Percentiles rank a stretch among this genome's conserved stretches.
These are phyloP conservation scores for Conus ventricosus DNA, from an alignment of 1,140 invertebrate species.

Conservation along the genomic window DNA sequence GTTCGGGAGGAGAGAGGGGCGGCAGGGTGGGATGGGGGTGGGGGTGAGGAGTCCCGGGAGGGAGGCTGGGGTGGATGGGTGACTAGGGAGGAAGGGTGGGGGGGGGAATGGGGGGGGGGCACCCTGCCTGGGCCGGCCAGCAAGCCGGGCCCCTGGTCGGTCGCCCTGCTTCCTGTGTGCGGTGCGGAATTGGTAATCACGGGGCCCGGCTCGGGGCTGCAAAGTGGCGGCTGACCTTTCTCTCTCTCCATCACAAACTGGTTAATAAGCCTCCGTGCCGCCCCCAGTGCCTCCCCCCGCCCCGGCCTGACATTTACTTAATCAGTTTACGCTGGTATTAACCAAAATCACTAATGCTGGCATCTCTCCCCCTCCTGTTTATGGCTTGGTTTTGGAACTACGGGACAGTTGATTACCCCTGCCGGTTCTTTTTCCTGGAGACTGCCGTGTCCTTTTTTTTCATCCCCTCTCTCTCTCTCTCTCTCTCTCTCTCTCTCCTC, in stretches of 20 bases:
- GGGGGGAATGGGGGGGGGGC: too few relatives aligned
- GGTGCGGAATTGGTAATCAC: slow-evolving; percentile 39
- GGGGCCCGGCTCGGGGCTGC: slow-evolving; percentile 13
- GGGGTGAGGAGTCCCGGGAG: too few relatives aligned
- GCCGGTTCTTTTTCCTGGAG: background rate
- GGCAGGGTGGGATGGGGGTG: too few relatives aligned
- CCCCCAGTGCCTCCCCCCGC: slow-evolving; percentile 18
- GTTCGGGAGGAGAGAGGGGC: too few relatives aligned
- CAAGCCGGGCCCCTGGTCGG: background rate
- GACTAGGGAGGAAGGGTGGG: too few relatives aligned
- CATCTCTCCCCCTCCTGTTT: background rate
- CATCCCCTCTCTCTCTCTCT: background rate
- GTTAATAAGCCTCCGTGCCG: slow-evolving; percentile 36
- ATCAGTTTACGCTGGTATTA: slow-evolving; percentile 42
- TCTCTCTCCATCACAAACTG: slow-evolving; percentile 42
- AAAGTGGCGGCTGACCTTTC: slow-evolving; percentile 38
- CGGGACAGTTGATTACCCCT: slow-evolving; percentile 19
- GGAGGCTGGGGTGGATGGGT: too few relatives aligned
- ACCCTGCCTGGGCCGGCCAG: background rate
- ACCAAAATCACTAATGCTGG: slow-evolving; percentile 34
- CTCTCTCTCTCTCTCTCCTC: background rate
- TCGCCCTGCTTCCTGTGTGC: slow-evolving; percentile 15
- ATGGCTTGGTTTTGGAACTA: slow-evolving; percentile 11
- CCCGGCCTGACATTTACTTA: slow-evolving; percentile 40
- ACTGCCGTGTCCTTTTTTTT: too few relatives aligned